A percentile compares a stretch with the other conserved stretches of the same genome.
These are phyloP conservation scores for Smittia aterrima DNA, from an alignment of 2,888 invertebrate species.

Conservation along the genomic window DNA sequence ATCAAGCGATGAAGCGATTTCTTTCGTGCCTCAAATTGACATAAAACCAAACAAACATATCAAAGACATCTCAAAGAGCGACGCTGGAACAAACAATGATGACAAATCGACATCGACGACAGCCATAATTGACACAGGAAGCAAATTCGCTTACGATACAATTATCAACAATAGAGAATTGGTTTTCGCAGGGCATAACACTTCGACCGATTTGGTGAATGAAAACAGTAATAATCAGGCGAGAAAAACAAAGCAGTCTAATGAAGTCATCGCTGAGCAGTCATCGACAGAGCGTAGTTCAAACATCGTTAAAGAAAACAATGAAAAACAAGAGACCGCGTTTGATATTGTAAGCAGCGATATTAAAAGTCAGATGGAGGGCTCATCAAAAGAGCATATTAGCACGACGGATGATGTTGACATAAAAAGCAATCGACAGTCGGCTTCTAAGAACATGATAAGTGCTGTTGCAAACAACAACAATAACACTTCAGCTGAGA, in stretches of 20 bases:
- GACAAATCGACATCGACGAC: slow-evolving; percentile 6
- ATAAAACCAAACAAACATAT: no score
- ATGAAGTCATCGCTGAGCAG: slow-evolving; percentile 23
- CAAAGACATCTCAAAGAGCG: no score
- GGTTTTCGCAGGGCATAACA: background rate
- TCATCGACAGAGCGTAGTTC: background rate
- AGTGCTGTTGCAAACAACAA: slow-evolving; percentile 20
- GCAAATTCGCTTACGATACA: slow-evolving; percentile 34
- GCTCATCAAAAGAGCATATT: slow-evolving; percentile 10
- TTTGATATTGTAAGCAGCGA: background rate
- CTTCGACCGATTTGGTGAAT: background rate
- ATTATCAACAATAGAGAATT: slow-evolving; percentile 33
- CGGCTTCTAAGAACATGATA: slow-evolving; percentile 34
- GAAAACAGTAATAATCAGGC: background rate
- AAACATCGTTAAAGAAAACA: background rate
- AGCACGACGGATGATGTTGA: background rate
- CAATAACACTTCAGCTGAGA: slow-evolving; percentile 9
- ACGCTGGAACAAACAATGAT: background rate
- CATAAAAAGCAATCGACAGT: slow-evolving; percentile 2
- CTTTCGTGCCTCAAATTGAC: slow-evolving; percentile 31
- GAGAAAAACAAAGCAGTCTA: slow-evolving; percentile 2
- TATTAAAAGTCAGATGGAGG: background rate
- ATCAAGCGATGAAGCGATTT: background rate
- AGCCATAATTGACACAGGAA: slow-evolving; percentile 28
- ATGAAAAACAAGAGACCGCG: slow-evolving; percentile 9